These are phyloP conservation scores for Pedetes capensis DNA, from an alignment of 2,113 vertebrate species.

Conservation along the genomic window DNA sequence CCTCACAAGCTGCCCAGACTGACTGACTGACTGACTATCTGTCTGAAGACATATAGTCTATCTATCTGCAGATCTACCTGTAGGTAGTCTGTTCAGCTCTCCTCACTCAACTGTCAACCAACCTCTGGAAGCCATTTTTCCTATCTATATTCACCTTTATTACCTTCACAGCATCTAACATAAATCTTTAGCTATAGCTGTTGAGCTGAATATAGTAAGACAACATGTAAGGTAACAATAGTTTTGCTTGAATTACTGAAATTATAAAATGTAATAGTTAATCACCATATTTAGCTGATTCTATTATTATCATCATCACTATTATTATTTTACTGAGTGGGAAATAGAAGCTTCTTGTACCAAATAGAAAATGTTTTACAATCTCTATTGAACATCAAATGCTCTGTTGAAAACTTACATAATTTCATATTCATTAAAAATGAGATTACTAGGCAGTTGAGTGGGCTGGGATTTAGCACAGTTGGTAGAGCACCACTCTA, in stretches of 20 bases:
- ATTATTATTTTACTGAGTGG: background rate
- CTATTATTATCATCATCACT: background rate
- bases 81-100: background rate
- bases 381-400: background rate
- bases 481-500: no score
- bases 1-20: background rate
- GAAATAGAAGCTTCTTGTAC: background rate
- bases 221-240: background rate
- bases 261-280: background rate
- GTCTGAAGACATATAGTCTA: no score
- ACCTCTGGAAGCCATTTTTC: background rate
- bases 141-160: background rate
- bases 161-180: background rate
- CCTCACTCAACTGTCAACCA: background rate
- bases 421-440: conserved; percentile 9
- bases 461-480: no score
- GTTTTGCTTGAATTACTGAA: background rate
- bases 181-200: background rate
- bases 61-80: no score
- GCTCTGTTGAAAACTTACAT: background rate
- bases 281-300: background rate
- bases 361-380: background rate
- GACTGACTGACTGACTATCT: no score
- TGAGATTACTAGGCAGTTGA: background rate
- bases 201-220: background rate